Evolutionary conservation across 2,797 vertebrate genomes (phyloP), one percentile per base, ranked within the genome.

Genomic region (Pipistrellus pipistrellus): DNA sequence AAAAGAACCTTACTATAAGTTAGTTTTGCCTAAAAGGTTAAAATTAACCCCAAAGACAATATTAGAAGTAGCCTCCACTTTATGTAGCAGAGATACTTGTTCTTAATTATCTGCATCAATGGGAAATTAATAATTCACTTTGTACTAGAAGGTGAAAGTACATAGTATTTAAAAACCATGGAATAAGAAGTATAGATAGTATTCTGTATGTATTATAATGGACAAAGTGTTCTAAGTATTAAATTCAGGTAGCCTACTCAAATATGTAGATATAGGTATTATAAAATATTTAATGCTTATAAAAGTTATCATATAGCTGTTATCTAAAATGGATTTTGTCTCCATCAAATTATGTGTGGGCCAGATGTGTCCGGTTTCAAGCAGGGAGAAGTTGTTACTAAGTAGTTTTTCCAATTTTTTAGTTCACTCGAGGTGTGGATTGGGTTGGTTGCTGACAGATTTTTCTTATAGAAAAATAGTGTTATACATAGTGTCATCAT

Each of bases 61-160:
- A 76, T 76, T 88, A 51, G 27, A 90, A 55, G 15, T 72, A 62
- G 64, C 21, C 35, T 71, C 8, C 41, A 62, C 3, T 80, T 85
- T 91, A 73, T 38, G 30, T 90, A 92, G 21, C 57, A 69, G n/a
- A 93, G 12, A 91, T 81, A 86, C 14, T 95, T 10, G 15, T 81
- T 64, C 27, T 77, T 80, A 38, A 51, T 94, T 62, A 30, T 51
- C 66, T 72, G 10, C 21, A 62, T 89, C 91, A 91, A 35, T 89
- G 21, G 38, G 30, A 95, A 96, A 35, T 89, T 57, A 89, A 32
- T 51, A 83, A 68, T 53, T 88, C 20, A 71, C 30, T 90, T 17
- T 78, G 23, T 72, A 59, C 12, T 78, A 18, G 55, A 44, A 75
- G 27, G 18, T 90, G 20, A 62, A 84, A 96, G 90, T 86, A 91